Base-by-base conservation (phyloP, 2,797 vertebrate genomes). In the Sebastes kiyomatsui region DNA sequence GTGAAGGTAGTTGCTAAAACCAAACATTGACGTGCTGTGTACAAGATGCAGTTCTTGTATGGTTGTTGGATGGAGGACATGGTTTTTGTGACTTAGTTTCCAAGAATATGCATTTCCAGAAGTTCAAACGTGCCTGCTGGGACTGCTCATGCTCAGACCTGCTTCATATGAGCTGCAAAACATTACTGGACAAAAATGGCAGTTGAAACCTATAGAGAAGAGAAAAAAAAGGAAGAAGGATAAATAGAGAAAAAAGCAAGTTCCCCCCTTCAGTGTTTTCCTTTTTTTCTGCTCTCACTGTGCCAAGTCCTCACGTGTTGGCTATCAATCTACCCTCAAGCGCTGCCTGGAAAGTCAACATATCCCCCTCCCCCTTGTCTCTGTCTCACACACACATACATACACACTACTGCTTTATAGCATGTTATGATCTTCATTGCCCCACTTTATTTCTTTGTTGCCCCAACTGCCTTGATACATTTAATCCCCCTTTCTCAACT, bases 261-360 rank as follows among this genome's bases (percentile, higher is more conserved):
- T 46, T 88, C 52, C 81, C 70, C 32, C 64, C 78, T 77, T 69
- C 33, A 85, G 54, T 84, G 82, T 87, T 89, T 88, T 85, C 67
- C 67, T 77, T 74, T 79, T 87, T 38, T 46, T 1, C 49, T 77
- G 64, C 67, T 72, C 71, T 71, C 58, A 38, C 72, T 83, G 74
- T 92, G 90, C 94, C 85, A 91, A 91, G 82, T 84, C 61, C 83
- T 94, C 93, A 93, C 86, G 75, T 93, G 94, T 88, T 69, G 33
- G 56, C 87, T 85, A 77, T 92, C 92, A 83, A 76, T 88, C 84
- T 79, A 58, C 76, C 67, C 60, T 81, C 66, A 77, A 79, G 82
- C 60, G 11, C 76, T 81, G 83, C 71, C 81, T 87, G 80, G 83
- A 89, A 88, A 82, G 88, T 88, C 86, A 90, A 87, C 89, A 86